Conservation (phyloP, 2,888 invertebrate genomes). For the Chloroclysta siterata region DNA sequence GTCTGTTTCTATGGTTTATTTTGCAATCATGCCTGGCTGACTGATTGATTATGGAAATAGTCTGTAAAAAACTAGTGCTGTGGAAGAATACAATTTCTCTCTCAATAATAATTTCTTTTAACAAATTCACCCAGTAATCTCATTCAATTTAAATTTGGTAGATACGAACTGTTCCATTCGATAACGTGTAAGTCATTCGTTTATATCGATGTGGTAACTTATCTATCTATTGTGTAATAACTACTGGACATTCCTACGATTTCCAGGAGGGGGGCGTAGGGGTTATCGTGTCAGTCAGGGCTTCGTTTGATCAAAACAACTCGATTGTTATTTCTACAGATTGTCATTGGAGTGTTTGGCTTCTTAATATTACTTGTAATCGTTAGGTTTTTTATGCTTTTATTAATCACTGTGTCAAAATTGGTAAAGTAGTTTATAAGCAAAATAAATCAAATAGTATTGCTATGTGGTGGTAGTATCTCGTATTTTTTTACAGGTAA, state of each 20-base stretch:
- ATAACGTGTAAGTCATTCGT: slow-evolving; percentile 1
- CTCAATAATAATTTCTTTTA: no score
- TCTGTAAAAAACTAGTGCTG: no score
- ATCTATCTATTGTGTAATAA: slow-evolving; percentile 8
- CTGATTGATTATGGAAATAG: no score
- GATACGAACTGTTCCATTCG: not conserved
- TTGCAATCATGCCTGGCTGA: no score
- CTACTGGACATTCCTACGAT: slow-evolving; percentile 31
- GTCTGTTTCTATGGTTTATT: no score
- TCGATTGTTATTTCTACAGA: slow-evolving; percentile 24
- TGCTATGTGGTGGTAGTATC: no score
- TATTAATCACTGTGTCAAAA: no score
- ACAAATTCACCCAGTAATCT: not conserved
- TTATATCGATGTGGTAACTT: not conserved
- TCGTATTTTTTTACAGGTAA: no score
- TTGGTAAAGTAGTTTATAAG: no score
- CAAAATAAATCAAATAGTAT: no score
- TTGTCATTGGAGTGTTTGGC: slow-evolving; percentile 5
- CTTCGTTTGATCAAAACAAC: slow-evolving; percentile 32
- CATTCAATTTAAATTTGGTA: not conserved
- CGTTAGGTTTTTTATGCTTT: no score
- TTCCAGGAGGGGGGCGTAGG: slow-evolving; percentile 25
- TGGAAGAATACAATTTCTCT: no score
- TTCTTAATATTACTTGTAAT: not conserved
- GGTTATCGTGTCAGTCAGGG: slow-evolving; percentile 38